Base-by-base conservation (phyloP, 2,113 vertebrate species). In the Dolichallabes microphthalmus region DNA sequence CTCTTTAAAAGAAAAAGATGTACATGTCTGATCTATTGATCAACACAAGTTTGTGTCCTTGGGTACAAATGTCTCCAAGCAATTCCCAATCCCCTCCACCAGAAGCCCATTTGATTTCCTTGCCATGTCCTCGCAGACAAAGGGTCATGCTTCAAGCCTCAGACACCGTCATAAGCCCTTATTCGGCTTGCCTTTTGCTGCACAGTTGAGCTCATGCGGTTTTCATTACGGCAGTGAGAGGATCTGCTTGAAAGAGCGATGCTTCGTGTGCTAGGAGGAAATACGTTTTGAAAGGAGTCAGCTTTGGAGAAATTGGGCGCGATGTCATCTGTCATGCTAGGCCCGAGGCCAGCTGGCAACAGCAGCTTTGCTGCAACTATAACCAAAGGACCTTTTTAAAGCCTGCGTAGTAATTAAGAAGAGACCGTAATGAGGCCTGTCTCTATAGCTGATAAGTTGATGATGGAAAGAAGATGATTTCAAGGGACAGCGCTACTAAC, bases 211-310 rank as follows among this genome's bases (percentile, higher is more conserved):
- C 52, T 57, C 52, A 9, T 53, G 32, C 52, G 58, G 64, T 75
- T 76, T 84, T 84, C 71, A 84, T 84, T 53, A 64, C 53, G 71
- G 58, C 82, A 63, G n/a, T 25, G 84, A 50, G 60, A 55, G 50
- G 60, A 30, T 84, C 73, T 14, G 39, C 35, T 76, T 11, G 12
- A 58, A 63, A 35, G 63, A 68, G 61, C 0, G 22, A 63, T 55
- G 39, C n/a, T 17, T 9, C 22, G 61, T 63, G 20, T 45, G 58
- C 79, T 86, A 57, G 50, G 12, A 64, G 22, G 63, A 85, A 32
- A 85, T 58, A 66, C 17, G 58, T 61, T 84, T 60, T 73, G 55
- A 58, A 58, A 61, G 61, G 76, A 85, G 77, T 80, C 68, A 50
- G 80, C 61, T 73, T 25, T 60, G 30, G 71, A 77, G 60, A 73